Evolutionary conservation across 2,888 invertebrate genomes (phyloP).

Genomic region (Netelia virgata): DNA sequence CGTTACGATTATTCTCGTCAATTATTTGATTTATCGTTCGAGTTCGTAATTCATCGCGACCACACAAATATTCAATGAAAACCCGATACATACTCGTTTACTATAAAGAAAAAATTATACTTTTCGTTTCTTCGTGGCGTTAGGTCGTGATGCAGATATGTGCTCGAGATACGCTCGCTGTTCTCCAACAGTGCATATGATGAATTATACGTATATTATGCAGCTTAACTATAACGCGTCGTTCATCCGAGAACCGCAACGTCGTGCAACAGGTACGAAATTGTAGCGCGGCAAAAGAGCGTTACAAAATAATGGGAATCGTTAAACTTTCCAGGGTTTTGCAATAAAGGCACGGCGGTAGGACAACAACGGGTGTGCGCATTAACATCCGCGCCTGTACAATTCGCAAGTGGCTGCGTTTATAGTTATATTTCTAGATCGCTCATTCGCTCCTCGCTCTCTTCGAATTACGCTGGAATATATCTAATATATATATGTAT

Average conservation of each 20-base stretch:
- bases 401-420: conserved; percentile 25
- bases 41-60: neutral
- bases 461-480: neutral
- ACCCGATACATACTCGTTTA: too few relatives aligned
- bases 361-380: conserved; percentile 65
- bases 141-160: neutral
- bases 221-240: conserved; percentile 4
- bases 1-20: neutral
- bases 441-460: conserved; percentile 3
- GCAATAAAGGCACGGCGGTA: conserved; percentile 73
- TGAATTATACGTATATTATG: conserved; percentile 14
- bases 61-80: too few relatives aligned
- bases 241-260: conserved; percentile 18
- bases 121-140: neutral
- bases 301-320: conserved; percentile 80
- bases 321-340: conserved; percentile 80
- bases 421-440: conserved; percentile 36
- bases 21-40: neutral
- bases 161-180: neutral
- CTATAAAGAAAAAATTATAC: neutral
- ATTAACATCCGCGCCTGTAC: conserved; percentile 71
- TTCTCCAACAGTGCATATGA: neutral
- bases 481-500: conserved; percentile 2
- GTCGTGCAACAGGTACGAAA: conserved; percentile 35
- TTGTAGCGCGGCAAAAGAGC: conserved; percentile 69